Evolutionary conservation across 2,888 invertebrate species (phyloP).

Genomic region (Griposia aprilina): DNA sequence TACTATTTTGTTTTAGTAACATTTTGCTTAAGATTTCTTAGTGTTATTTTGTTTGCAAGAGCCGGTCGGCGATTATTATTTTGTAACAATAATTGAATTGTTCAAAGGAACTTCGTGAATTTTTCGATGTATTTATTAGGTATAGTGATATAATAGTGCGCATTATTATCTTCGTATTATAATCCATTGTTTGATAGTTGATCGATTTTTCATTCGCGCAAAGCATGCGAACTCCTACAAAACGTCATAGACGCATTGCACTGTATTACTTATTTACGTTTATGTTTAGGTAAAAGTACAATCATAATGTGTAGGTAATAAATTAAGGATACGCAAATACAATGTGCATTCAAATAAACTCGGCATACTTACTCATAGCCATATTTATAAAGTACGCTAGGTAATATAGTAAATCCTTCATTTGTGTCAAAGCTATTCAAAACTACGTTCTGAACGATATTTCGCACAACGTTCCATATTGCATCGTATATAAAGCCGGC

Average conservation of each 20-base stretch:
- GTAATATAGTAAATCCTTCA: slow-evolving; percentile 30
- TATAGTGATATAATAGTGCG: neutral
- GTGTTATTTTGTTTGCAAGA: neutral
- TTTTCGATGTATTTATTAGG: neutral
- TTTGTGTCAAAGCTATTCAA: slow-evolving; percentile 38
- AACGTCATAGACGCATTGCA: slow-evolving; percentile 10
- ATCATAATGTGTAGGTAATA: neutral
- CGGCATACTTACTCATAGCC: neutral
- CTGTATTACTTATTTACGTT: neutral
- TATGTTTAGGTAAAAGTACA: neutral
- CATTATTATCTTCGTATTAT: neutral
- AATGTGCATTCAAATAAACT: neutral
- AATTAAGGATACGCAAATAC: neutral
- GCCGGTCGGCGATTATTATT: no score
- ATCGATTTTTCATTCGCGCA: slow-evolving; percentile 25
- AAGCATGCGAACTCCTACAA: neutral
- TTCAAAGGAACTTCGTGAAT: neutral
- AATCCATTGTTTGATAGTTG: neutral
- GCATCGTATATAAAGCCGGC: slow-evolving; percentile 15
- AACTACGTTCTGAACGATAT: slow-evolving; percentile 37
- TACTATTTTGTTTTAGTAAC: slow-evolving; percentile 16
- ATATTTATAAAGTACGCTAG: slow-evolving; percentile 25
- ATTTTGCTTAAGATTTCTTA: slow-evolving; percentile 17
- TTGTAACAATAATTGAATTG: neutral
- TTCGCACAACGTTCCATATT: slow-evolving; percentile 27